Evolutionary conservation across 2,888 invertebrate genomes (phyloP).

Genomic region (Nudaria mundana): DNA sequence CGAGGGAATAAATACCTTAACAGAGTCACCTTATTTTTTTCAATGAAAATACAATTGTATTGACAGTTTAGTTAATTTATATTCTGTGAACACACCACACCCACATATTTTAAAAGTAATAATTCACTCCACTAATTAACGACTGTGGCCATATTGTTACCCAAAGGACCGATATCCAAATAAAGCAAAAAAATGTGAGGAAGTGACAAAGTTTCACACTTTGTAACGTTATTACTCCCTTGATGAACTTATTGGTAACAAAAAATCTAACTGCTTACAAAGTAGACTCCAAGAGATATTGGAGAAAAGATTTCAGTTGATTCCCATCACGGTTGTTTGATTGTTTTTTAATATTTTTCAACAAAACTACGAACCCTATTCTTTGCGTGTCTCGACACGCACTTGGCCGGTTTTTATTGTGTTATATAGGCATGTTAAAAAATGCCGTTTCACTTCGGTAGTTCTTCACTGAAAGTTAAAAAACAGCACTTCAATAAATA

Average conservation of each 20-base stretch:
- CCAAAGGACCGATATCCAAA: too few relatives aligned
- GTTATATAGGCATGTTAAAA: too few relatives aligned
- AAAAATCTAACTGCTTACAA: conserved; percentile 6
- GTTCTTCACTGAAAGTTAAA: not conserved
- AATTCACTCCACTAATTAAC: conserved; percentile 24
- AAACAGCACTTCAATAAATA: conserved; percentile 17
- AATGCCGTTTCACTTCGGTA: too few relatives aligned
- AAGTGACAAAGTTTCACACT: conserved; percentile 23
- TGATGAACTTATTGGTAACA: conserved; percentile 15
- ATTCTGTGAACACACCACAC: conserved; percentile 2
- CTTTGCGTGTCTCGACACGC: too few relatives aligned
- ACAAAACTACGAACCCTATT: too few relatives aligned
- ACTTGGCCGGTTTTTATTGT: too few relatives aligned
- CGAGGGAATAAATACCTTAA: too few relatives aligned
- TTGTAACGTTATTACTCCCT: conserved; percentile 19
- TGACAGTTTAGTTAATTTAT: conserved; percentile 1
- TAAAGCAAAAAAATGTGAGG: conserved; percentile 13
- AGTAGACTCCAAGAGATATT: not conserved
- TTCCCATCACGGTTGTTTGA: too few relatives aligned
- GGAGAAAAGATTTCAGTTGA: too few relatives aligned
- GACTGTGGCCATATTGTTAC: conserved; percentile 13
- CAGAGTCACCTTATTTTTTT: too few relatives aligned
- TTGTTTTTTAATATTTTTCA: too few relatives aligned
- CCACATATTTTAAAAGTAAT: conserved; percentile 9
- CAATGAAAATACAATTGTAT: too few relatives aligned